phyloP scores from a whole-genome alignment of 2,888 invertebrate genomes.

The Oxyteleia sp. region DNA sequence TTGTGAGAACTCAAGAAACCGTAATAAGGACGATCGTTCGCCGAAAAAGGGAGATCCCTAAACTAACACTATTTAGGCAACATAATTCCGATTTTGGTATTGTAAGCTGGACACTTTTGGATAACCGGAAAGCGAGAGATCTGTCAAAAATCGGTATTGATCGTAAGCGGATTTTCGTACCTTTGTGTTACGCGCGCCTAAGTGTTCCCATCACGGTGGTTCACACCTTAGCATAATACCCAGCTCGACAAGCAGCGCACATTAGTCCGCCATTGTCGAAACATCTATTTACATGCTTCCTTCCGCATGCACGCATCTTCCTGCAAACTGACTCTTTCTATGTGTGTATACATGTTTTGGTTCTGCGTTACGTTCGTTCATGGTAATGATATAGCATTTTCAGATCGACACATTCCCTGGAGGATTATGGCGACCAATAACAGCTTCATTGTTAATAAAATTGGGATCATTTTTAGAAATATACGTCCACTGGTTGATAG shows the following conservation, averaged over 20 bases:
- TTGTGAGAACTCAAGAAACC: slow-evolving; percentile 77
- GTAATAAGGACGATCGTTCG: slow-evolving; percentile 71
- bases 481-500: no score
- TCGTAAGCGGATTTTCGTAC: slow-evolving; percentile 81
- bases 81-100: slow-evolving; percentile 71
- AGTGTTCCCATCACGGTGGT: slow-evolving; percentile 78
- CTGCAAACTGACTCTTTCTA: slow-evolving; percentile 39
- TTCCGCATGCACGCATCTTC: slow-evolving; percentile 63
- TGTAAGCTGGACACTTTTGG: slow-evolving; percentile 74
- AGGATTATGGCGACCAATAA: not conserved
- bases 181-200: slow-evolving; percentile 77
- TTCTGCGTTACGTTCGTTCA: slow-evolving; percentile 9
- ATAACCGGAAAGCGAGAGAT: slow-evolving; percentile 73
- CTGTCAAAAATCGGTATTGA: slow-evolving; percentile 80
- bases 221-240: slow-evolving; percentile 83
- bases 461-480: not conserved
- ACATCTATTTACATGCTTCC: slow-evolving; percentile 67
- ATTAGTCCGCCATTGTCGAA: slow-evolving; percentile 75
- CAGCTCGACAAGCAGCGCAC: slow-evolving; percentile 71
- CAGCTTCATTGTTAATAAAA: not conserved
- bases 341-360: slow-evolving; percentile 7
- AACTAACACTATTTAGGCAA: slow-evolving; percentile 62
- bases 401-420: slow-evolving; percentile 1
- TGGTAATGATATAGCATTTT: slow-evolving; percentile 23
- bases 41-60: slow-evolving; percentile 65